Evolutionary conservation across 2,797 vertebrate species (phyloP).

Genomic region (Amphiprion clarkii): DNA sequence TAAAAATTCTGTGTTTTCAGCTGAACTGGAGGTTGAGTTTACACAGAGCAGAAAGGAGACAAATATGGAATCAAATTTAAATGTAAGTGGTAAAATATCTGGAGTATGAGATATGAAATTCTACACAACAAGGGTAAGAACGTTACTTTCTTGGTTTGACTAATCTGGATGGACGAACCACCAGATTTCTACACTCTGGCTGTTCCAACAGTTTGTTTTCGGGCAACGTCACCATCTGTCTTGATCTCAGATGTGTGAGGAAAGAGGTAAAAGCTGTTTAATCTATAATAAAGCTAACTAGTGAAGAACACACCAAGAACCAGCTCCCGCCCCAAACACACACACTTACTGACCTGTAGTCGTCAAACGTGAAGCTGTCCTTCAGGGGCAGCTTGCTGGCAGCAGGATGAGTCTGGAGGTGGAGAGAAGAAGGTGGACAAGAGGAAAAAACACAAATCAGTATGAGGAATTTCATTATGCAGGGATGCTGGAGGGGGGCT

Average conservation of each 20-base stretch:
- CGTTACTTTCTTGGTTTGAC: neutral
- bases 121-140: too few species aligned
- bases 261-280: neutral
- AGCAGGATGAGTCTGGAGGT: constrained; percentile 94
- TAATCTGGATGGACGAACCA: neutral
- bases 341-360: constrained; percentile 94
- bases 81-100: too few species aligned
- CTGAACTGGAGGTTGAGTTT: too few species aligned
- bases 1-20: too few species aligned
- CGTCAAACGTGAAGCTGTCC: constrained; percentile 98
- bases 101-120: too few species aligned
- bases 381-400: constrained; percentile 97
- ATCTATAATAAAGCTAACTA: neutral
- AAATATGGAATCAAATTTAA: too few species aligned
- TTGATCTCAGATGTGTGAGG: neutral
- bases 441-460: constrained; percentile 85
- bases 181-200: neutral
- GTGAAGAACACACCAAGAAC: too few species aligned
- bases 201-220: too few species aligned
- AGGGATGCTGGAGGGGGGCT: constrained; percentile 72
- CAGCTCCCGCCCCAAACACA: neutral
- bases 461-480: constrained; percentile 92
- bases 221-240: too few species aligned
- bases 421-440: constrained; percentile 64
- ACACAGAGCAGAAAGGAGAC: too few species aligned